These are phyloP conservation scores for Corythornis madagascariensis DNA, from an alignment of 2,113 vertebrate species.

Conservation along the genomic window DNA sequence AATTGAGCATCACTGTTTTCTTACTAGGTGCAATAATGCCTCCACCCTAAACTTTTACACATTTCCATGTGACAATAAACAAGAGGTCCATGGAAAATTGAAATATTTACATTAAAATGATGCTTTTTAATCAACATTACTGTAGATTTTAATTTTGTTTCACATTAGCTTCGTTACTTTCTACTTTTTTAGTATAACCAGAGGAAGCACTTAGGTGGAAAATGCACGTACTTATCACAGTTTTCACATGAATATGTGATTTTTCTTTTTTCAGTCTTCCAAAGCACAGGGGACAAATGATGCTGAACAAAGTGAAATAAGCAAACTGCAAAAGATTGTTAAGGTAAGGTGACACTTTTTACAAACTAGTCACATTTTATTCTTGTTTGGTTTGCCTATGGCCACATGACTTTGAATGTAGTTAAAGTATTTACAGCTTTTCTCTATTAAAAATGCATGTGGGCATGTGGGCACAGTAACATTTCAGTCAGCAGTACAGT, in stretches of 20 bases:
- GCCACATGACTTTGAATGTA: background rate
- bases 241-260: background rate
- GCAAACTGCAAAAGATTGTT: slow-evolving; percentile 87
- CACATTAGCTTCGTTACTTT: background rate
- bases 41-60: background rate
- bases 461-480: background rate
- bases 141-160: background rate
- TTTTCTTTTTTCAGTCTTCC: slow-evolving; percentile 75
- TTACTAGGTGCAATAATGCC: background rate
- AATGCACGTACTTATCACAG: background rate
- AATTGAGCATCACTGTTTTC: background rate
- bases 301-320: slow-evolving; percentile 85
- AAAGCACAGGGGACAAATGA: slow-evolving; percentile 76
- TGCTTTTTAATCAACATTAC: background rate
- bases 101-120: background rate
- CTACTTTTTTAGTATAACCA: background rate
- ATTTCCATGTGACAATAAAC: background rate
- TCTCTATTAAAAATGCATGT: background rate
- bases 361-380: background rate
- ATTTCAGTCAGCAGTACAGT: background rate
- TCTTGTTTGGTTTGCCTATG: background rate
- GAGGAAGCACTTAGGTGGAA: background rate
- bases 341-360: slow-evolving; percentile 79
- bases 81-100: background rate
- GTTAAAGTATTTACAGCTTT: background rate